A percentile compares a stretch with the other conserved stretches of the same genome.
phyloP scores from a whole-genome alignment of 2,113 vertebrate genomes.

The Caranx melampygus region DNA sequence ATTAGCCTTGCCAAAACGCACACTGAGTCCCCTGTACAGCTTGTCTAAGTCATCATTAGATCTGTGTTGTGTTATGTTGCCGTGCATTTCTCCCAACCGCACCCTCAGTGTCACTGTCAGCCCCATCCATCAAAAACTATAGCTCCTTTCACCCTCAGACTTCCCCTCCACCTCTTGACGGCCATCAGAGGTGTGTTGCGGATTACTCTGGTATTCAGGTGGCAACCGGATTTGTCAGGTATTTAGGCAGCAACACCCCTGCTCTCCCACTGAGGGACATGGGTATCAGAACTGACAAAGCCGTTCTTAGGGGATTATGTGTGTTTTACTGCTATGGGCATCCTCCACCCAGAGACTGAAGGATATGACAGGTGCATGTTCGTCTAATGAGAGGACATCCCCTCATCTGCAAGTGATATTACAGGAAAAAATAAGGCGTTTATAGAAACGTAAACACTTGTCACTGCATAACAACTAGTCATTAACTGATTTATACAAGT shows the following conservation, averaged over 20 bases:
- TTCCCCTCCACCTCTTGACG: slow-evolving; percentile 39
- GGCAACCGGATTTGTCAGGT: slow-evolving; percentile 69
- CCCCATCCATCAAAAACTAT: slow-evolving; percentile 31
- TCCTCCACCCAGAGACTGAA: slow-evolving; percentile 37
- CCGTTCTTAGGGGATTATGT: slow-evolving; percentile 59
- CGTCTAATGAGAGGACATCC: slow-evolving; percentile 20
- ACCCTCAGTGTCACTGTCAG: slow-evolving; percentile 51
- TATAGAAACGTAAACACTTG: not conserved
- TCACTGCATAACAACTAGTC: not conserved
- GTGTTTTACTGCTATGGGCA: slow-evolving; percentile 51
- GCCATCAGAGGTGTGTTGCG: slow-evolving; percentile 55
- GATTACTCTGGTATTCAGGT: slow-evolving; percentile 67
- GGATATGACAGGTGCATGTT: slow-evolving; percentile 50
- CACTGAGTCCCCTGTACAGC: slow-evolving; percentile 19
- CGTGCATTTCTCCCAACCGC: slow-evolving; percentile 26
- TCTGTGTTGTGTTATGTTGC: slow-evolving; percentile 44
- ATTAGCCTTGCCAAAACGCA: slow-evolving; percentile 44
- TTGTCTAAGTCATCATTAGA: slow-evolving; percentile 47
- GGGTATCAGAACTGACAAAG: slow-evolving; percentile 63
- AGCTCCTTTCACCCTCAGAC: slow-evolving; percentile 40
- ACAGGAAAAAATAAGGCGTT: not conserved
- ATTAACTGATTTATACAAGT: not conserved
- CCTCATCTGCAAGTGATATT: not conserved
- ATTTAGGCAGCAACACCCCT: slow-evolving; percentile 62
- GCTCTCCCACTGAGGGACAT: slow-evolving; percentile 58